Conservation (phyloP, 2,888 invertebrate species). For the Oligia strigilis region DNA sequence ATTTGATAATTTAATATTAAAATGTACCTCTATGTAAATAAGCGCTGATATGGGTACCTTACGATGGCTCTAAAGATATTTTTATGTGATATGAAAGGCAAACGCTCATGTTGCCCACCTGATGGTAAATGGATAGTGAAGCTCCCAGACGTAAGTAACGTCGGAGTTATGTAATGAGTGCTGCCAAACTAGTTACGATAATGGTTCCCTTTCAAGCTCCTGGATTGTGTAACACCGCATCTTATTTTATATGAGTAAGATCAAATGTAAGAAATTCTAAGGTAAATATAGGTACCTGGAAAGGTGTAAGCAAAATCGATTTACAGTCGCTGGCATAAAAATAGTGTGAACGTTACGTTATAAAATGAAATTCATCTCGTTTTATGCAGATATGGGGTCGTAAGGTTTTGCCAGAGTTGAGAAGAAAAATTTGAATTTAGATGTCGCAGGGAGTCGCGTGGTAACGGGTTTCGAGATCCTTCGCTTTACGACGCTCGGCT, state of each 20-base stretch:
- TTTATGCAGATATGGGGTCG: constrained; percentile 83
- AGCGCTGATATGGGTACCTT: constrained; percentile 33
- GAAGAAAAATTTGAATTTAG: constrained; percentile 89
- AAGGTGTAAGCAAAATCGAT: constrained; percentile 69
- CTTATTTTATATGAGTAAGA: constrained; percentile 46
- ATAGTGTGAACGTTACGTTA: constrained; percentile 79
- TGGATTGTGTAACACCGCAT: constrained; percentile 53
- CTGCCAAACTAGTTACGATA: constrained; percentile 64
- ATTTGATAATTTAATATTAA: constrained; percentile 55
- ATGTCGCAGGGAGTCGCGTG: constrained; percentile 82
- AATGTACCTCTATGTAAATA: constrained; percentile 55
- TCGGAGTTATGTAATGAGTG: constrained; percentile 47
- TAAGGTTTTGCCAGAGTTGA: constrained; percentile 77
- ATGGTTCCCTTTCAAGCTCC: constrained; percentile 48
- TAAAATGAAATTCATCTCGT: constrained; percentile 85
- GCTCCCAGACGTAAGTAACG: constrained; percentile 41
- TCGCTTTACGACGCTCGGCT: constrained; percentile 87
- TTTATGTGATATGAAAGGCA: constrained; percentile 57
- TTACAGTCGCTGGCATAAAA: constrained; percentile 70
- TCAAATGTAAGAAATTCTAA: constrained; percentile 32
- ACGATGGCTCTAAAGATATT: constrained; percentile 54
- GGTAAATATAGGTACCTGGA: constrained; percentile 52
- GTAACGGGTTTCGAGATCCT: constrained; percentile 82
- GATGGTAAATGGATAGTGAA: constrained; percentile 60
- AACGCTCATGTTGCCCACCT: constrained; percentile 53